Evolutionary conservation across 1,140 invertebrate genomes (phyloP).

Genomic region (Ips typographus): DNA sequence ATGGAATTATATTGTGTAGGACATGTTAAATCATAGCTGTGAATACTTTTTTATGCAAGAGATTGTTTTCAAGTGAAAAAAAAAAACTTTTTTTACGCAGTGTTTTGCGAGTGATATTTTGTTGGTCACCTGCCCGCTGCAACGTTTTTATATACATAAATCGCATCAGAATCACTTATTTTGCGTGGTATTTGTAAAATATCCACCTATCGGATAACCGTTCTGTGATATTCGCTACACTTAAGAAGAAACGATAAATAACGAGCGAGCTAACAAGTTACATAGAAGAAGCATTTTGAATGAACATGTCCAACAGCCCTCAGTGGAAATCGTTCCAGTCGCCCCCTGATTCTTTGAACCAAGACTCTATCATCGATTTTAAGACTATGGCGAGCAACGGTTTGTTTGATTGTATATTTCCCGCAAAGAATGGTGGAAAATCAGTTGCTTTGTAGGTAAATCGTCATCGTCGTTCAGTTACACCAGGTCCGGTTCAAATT

Average conservation of each 20-base stretch:
- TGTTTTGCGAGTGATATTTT: too few species aligned
- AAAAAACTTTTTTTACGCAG: too few species aligned
- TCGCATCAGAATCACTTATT: slow-evolving; percentile 33
- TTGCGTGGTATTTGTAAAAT: slow-evolving; percentile 48
- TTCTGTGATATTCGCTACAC: slow-evolving; percentile 57
- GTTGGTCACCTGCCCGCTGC: neutral
- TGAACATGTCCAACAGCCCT: slow-evolving; percentile 78
- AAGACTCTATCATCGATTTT: slow-evolving; percentile 73
- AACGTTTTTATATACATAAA: slow-evolving; percentile 1
- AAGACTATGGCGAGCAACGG: slow-evolving; percentile 64
- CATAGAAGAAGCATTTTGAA: slow-evolving; percentile 36
- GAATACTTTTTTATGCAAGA: too few species aligned
- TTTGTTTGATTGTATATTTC: slow-evolving; percentile 37
- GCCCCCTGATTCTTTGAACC: slow-evolving; percentile 72
- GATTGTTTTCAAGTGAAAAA: too few species aligned
- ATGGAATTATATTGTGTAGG: too few species aligned
- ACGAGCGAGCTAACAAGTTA: slow-evolving; percentile 30
- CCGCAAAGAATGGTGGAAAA: neutral
- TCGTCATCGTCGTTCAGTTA: slow-evolving; percentile 53
- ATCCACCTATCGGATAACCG: slow-evolving; percentile 46
- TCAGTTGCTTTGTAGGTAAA: slow-evolving; percentile 47
- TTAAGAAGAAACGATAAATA: slow-evolving; percentile 50
- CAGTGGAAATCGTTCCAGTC: slow-evolving; percentile 91
- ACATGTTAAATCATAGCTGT: too few species aligned
- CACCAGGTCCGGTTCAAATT: slow-evolving; percentile 48